These are phyloP conservation scores for Rhagoletis zephyria DNA, from an alignment of 1,140 invertebrate genomes.

Conservation along the genomic window DNA sequence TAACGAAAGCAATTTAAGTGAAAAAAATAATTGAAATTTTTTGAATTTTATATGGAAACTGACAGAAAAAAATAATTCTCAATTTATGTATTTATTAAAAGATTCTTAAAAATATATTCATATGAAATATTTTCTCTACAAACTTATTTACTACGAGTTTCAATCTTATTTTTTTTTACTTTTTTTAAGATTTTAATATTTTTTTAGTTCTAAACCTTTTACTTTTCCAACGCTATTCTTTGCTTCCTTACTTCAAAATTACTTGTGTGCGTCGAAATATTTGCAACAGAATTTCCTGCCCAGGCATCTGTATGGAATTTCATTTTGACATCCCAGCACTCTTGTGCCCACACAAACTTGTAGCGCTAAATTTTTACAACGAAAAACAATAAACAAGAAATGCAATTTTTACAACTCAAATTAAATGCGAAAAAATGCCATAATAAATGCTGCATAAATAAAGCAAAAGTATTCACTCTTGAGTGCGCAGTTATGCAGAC, in stretches of 20 bases:
- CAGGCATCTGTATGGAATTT: slow-evolving; percentile 20
- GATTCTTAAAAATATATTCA: too few relatives aligned
- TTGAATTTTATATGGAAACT: too few relatives aligned
- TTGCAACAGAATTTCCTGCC: too few relatives aligned
- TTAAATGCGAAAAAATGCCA: slow-evolving; percentile 31
- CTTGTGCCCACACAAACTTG: not conserved
- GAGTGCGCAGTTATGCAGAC: slow-evolving; percentile 1
- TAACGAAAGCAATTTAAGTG: too few relatives aligned
- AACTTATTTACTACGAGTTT: not conserved
- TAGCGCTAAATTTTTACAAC: not conserved
- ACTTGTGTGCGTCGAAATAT: too few relatives aligned
- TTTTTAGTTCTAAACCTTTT: too few relatives aligned
- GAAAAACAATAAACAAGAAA: not conserved
- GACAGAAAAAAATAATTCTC: too few relatives aligned
- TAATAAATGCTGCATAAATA: not conserved
- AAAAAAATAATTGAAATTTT: too few relatives aligned
- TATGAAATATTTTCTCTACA: not conserved
- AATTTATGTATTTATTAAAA: too few relatives aligned
- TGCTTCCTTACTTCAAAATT: too few relatives aligned
- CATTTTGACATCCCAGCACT: not conserved
- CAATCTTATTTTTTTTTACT: not conserved
- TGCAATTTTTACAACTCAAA: slow-evolving; percentile 13
- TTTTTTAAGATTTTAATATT: not conserved
- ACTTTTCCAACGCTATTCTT: too few relatives aligned
- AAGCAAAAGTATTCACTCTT: not conserved